Base-by-base conservation (phyloP, 2,888 invertebrate genomes). In the Vannuccia rotundouncinata region DNA sequence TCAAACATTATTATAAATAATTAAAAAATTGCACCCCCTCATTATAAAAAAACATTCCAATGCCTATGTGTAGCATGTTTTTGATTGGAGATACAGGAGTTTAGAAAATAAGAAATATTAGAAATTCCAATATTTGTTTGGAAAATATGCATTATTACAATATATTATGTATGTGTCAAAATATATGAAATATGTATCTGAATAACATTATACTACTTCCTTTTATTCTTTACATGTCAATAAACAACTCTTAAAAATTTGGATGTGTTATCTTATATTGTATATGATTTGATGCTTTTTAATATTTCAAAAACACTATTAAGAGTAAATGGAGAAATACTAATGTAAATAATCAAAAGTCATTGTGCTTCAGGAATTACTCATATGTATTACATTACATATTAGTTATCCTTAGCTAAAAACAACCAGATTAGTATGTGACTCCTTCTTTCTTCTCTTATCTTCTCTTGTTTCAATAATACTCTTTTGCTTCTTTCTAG, bases 51-150 rank as follows among this genome's bases (percentile, higher is more conserved):
- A n/a, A n/a, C n/a, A n/a, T n/a, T n/a, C n/a, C n/a, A n/a, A n/a
- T n/a, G n/a, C n/a, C n/a, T n/a, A n/a, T n/a, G n/a, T 13, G 66
- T 66, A 22, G 66, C 25, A 27, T 66, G 66, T 66, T 66, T 22
- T 66, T 66, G 66, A 66, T 22, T 66, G 66, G 66, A 66, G 66
- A 66, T 66, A 66, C 66, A 66, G 66, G 66, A 66, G 66, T 66
- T 66, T n/a, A 66, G n/a, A n/a, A 66, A 66, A 5, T 45, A 17
- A 45, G 45, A 5, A 45, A 66, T 13, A 13, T 5, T 66, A 66
- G n/a, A n/a, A n/a, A n/a, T n/a, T n/a, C n/a, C 22, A 66, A 66
- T 66, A 66, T 66, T 5, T 66, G 66, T 66, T 22, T 22, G 5
- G 5, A 66, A 5, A 66, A 66, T 66, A 27, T 66, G 66, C 66